Conservation (phyloP, 2,797 vertebrate species). For the Muraenolepis orangiensis region DNA sequence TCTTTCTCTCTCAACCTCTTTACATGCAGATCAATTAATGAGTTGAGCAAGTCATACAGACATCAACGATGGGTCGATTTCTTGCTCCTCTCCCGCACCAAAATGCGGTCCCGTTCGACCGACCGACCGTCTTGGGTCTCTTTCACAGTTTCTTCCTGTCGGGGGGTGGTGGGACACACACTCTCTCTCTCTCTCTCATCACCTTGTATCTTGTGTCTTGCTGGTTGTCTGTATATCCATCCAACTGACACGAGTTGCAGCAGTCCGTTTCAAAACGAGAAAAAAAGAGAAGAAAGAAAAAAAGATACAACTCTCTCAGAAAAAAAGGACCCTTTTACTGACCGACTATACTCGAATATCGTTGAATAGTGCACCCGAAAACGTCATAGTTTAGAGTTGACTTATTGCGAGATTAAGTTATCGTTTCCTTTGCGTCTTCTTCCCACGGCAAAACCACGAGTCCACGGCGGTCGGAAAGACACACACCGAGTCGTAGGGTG, state of each 20-base stretch:
- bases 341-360: not conserved
- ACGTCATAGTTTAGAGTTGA: too few species aligned
- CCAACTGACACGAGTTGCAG: not conserved
- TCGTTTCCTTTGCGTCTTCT: too few species aligned
- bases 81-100: not conserved
- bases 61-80: constrained; percentile 1
- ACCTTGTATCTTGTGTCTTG: not conserved
- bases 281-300: not conserved
- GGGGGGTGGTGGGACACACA: too few species aligned
- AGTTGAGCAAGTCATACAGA: constrained; percentile 10
- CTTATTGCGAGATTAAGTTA: too few species aligned
- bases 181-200: not conserved
- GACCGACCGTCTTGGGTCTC: not conserved
- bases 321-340: not conserved
- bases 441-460: too few species aligned
- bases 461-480: too few species aligned
- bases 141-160: not conserved
- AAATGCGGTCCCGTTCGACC: not conserved
- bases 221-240: not conserved
- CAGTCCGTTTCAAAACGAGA: not conserved
- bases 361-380: not conserved
- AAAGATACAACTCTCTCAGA: not conserved
- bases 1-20: constrained; percentile 11
- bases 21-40: constrained; percentile 9
- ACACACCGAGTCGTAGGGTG: too few species aligned